Percentiles rank a stretch among this genome's conserved stretches.
phyloP scores from a whole-genome alignment of 1,140 invertebrate species.

The Parapsyche elsis region DNA sequence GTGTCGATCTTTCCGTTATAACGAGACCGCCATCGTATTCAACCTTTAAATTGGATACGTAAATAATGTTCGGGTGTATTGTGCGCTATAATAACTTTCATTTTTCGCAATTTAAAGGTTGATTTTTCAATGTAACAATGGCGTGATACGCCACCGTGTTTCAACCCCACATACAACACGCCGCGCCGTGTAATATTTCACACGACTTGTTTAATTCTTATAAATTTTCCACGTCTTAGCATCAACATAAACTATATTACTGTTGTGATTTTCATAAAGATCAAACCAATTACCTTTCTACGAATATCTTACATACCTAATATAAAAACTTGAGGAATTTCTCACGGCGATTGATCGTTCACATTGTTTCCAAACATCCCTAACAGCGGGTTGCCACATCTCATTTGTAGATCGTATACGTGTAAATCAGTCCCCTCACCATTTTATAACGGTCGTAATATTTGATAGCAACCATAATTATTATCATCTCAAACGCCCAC shows the following conservation, averaged over 20 bases:
- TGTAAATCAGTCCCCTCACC: conserved; percentile 2
- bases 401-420: conserved; percentile 21
- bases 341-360: not conserved
- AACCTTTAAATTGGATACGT: no score
- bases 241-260: no score
- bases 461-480: conserved; percentile 34
- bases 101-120: not conserved
- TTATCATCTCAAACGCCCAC: conserved; percentile 21
- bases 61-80: not conserved
- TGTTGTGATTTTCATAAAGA: no score
- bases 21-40: no score
- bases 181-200: not conserved
- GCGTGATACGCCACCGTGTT: conserved; percentile 11
- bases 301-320: no score
- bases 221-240: no score
- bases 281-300: no score
- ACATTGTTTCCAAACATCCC: not conserved
- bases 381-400: conserved; percentile 5
- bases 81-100: not conserved
- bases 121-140: conserved; percentile 18
- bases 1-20: no score
- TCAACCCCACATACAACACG: not conserved
- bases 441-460: conserved; percentile 29
- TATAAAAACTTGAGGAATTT: no score
- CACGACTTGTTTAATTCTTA: no score